Base-by-base conservation (phyloP, 2,113 vertebrate species). In the Romanogobio albipinnatus region DNA sequence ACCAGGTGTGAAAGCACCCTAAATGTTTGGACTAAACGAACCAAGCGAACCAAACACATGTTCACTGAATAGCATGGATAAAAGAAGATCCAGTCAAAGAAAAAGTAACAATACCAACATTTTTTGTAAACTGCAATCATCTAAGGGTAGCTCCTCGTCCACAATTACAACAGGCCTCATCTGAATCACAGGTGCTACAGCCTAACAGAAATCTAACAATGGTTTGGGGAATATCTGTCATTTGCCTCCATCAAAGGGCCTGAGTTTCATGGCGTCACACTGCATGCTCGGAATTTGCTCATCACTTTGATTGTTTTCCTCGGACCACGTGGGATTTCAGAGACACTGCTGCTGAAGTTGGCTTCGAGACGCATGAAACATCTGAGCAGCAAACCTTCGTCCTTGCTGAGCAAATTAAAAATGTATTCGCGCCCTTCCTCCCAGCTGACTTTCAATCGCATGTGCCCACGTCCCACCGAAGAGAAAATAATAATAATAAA, bases 281-380 rank as follows among this genome's bases (percentile, higher is more conserved):
- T 14, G 71, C 71, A 74, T 84, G 47, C 83, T 86, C 66, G 26
- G 83, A 39, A 78, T 84, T 89, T 85, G 84, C 62, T 89, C 86
- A 82, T 80, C 88, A 88, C 90, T 91, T 86, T 90, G 84, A 90
- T 85, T 87, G 87, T 90, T 89, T 90, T 83, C 84, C 71, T 33
- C 49, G 53, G 86, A 83, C 86, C 86, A 84, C 76, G 70, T 85
- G 87, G 86, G 87, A 86, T 87, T 89, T 84, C 36, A 19, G 53
- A 56, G 53, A 56, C 17, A 19, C 53, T 56, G 53, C 53, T 79
- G 78, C 80, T 85, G 62, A 79, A 83, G 75, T 74, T 49, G 61
- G 71, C 85, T 85, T 78, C 80, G 84, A 89, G 87, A 83, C 70
- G 86, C 82, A 79, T 59, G 64, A 89, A 82, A 89, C 83, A 84